Evolutionary conservation across 2,888 invertebrate genomes (phyloP).

Genomic region (Clepsis dumicolana): DNA sequence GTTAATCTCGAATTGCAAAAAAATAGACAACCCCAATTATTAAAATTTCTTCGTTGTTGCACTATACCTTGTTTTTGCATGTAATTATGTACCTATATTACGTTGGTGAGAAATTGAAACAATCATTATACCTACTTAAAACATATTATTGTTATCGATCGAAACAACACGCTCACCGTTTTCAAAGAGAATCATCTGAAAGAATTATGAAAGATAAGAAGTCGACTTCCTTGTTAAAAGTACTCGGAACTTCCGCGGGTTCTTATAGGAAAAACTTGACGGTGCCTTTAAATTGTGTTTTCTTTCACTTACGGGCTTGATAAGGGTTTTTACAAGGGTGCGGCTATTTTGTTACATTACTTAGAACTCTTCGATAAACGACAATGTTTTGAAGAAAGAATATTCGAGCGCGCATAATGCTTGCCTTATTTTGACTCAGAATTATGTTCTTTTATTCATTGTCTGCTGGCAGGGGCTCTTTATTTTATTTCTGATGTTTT

Average conservation of each 20-base stretch:
- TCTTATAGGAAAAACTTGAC: conserved; percentile 30
- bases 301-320: conserved; percentile 33
- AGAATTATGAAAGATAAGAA: conserved; percentile 38
- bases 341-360: conserved; percentile 26
- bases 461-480: not conserved
- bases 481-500: not conserved
- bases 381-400: conserved; percentile 9
- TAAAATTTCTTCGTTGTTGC: too few relatives aligned
- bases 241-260: conserved; percentile 25
- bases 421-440: not conserved
- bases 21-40: too few relatives aligned
- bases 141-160: not conserved
- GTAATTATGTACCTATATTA: too few relatives aligned
- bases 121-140: not conserved
- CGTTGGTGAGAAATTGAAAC: too few relatives aligned
- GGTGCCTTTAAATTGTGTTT: conserved; percentile 37
- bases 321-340: conserved; percentile 23
- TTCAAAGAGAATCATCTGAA: conserved; percentile 36
- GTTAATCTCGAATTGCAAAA: too few relatives aligned
- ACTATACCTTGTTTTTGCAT: too few relatives aligned
- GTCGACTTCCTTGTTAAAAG: conserved; percentile 40
- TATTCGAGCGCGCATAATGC: conserved; percentile 3
- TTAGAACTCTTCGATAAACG: conserved; percentile 22
- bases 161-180: not conserved
- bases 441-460: conserved; percentile 11